Evolutionary conservation across 2,797 vertebrate genomes (phyloP), one percentile per base, ranked within the genome.

Genomic region (Chaetophractus vellerosus): DNA sequence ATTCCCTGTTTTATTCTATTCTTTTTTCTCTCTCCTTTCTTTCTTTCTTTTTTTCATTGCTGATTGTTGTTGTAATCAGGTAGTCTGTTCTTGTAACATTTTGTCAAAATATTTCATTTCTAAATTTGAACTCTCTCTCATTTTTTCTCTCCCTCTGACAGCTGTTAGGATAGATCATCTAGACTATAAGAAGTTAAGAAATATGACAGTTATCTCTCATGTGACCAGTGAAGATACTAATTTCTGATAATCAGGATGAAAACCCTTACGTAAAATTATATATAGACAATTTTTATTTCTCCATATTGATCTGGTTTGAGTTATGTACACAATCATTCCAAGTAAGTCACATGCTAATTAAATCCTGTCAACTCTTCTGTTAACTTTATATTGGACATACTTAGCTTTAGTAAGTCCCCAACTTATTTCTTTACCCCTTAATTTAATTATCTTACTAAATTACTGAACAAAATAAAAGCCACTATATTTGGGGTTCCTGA

Each of bases 381-480:
- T 91, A 45, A 57, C 10, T 91, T 84, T 78, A 71, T 33, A 59
- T 10, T 75, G 52, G 31, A 26, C 12, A 50, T 18, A 14, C 21
- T n/a, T 31, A 87, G n/a, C 31, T 71, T n/a, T 71, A 36, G 55
- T 69, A 76, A 83, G 48, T 33, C 23, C 57, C 68, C 76, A 66
- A 57, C 78, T 12, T 33, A 76, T 64, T 85, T 45, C 48, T 93
- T 78, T 81, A 76, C 61, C 31, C 36, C 4, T 79, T 90, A 21
- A 59, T 15, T 64, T 63, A 74, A 71, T 36, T 63, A 88, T 68
- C 74, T 68, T 84, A 91, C 38, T 15, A 80, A 79, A 55, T 74
- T 61, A 90, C 26, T 85, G 72, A 64, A 57, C 66, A 57, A 79
- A 64, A 75, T 26, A 85, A 93, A 85, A 71, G 55, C 11, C 91